phyloP scores from a whole-genome alignment of 2,797 vertebrate genomes.

The Denticeps clupeoides region DNA sequence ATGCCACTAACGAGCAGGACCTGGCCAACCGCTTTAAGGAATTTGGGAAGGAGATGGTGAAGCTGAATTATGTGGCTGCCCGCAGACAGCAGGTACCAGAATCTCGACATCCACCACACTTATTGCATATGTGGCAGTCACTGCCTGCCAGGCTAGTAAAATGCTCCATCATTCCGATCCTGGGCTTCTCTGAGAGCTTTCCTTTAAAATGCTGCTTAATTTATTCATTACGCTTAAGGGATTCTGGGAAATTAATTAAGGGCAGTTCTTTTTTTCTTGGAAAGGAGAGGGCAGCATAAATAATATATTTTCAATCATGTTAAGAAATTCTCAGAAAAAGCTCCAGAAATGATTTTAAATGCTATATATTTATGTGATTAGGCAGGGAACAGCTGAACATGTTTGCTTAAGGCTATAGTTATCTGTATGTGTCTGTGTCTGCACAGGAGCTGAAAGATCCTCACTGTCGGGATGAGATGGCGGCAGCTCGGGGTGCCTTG shows the following conservation, averaged over 20 bases:
- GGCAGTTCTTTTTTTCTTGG: not conserved
- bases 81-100: conserved; percentile 95
- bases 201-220: not conserved
- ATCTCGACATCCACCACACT: no score
- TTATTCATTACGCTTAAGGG: not conserved
- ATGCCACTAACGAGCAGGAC: conserved; percentile 94
- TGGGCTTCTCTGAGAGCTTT: not conserved
- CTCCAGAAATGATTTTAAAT: not conserved
- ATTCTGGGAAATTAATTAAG: not conserved
- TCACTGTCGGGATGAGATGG: conserved; percentile 96
- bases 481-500: conserved; percentile 85
- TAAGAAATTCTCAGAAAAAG: not conserved
- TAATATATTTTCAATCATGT: no score
- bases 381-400: no score
- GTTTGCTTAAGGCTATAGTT: no score
- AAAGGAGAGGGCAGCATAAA: no score
- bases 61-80: conserved; percentile 94
- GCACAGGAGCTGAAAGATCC: conserved; percentile 90
- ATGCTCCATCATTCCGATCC: no score
- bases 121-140: no score
- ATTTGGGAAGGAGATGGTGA: conserved; percentile 98
- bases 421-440: no score
- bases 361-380: not conserved
- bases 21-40: conserved; percentile 95
- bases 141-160: no score